Conservation (phyloP, 2,888 invertebrate species). For the Adela reaumurella region DNA sequence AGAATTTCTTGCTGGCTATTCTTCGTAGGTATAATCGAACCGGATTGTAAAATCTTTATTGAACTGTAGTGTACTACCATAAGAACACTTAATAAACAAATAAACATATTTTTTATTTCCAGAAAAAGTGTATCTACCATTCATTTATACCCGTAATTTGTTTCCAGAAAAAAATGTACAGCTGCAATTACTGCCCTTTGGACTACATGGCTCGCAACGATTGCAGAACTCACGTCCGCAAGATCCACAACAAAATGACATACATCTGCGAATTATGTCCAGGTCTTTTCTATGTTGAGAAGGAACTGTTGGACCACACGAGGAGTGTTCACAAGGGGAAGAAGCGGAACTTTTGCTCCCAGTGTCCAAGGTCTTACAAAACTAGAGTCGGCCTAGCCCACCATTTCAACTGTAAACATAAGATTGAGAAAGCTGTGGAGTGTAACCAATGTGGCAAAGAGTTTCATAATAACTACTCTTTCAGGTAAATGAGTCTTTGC, state of each 20-base stretch:
- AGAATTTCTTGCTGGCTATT: no score
- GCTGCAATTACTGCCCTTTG: not conserved
- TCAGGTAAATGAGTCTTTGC: no score
- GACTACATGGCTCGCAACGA: not conserved
- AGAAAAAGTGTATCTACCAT: no score
- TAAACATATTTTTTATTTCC: no score
- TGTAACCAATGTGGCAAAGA: not conserved
- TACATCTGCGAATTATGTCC: not conserved
- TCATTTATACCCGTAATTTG: no score
- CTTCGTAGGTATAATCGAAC: no score
- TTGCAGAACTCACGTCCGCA: not conserved
- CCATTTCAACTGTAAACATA: not conserved
- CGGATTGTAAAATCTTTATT: no score
- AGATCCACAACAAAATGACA: not conserved
- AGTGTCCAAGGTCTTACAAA: not conserved
- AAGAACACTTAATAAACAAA: no score
- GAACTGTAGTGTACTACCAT: no score
- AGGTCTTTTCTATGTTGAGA: not conserved
- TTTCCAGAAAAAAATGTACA: not conserved
- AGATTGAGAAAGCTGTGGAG: not conserved
- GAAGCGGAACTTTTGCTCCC: not conserved
- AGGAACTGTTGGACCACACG: not conserved
- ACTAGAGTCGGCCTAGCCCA: not conserved
- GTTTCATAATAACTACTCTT: not conserved
- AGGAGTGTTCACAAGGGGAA: not conserved